Evolutionary conservation across 2,797 vertebrate genomes (phyloP), one percentile per base, ranked within the genome.

Genomic region (Remorina albescens): DNA sequence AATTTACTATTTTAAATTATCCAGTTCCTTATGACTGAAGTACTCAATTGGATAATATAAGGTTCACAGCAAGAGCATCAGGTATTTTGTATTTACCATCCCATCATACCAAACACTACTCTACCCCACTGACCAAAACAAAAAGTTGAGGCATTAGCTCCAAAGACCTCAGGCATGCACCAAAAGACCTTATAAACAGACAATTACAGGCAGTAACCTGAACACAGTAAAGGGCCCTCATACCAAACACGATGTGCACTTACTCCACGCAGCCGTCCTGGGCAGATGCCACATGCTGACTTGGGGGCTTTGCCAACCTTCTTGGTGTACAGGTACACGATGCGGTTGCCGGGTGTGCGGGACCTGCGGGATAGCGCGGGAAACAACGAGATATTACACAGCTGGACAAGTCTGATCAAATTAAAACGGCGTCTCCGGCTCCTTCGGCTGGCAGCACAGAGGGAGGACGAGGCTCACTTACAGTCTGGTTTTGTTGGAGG

Each of bases 281-380:
- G 97, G 90, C 95, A 97, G 85, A 99, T 97, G 8, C 98, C 98
- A 78, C 98, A 99, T 41, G 96, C 96, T 0, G 98, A 99, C 81
- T 99, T 99, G 1, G 98, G 98, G 30, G 98, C 97, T 80, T 99
- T 99, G 82, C 98, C 98, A 18, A 97, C 96, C 82, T 99, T 99
- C 94, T 99, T 99, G 71, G 97, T 99, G 86, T 99, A 99, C 66
- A 99, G 95, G 89, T 99, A 99, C 85, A 99, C 98, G 44, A 99
- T 97, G 28, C 97, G 96, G 90, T 99, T 99, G 80, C 98, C 98
- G 23, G 98, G 98, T 15, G 98, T 99, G 69, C 97, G 96, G 74
- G 98, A 99, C 87, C 98, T 99, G 46, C 34, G 58, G 4, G 12
- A 4, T 39, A 69, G 1, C n/a, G 54, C 5, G 25, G 8, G 8